A percentile compares a stretch with the other conserved stretches of the same genome.
Evolutionary conservation across 1,140 invertebrate genomes (phyloP).

Genomic region (Drosophila nigromelanica): DNA sequence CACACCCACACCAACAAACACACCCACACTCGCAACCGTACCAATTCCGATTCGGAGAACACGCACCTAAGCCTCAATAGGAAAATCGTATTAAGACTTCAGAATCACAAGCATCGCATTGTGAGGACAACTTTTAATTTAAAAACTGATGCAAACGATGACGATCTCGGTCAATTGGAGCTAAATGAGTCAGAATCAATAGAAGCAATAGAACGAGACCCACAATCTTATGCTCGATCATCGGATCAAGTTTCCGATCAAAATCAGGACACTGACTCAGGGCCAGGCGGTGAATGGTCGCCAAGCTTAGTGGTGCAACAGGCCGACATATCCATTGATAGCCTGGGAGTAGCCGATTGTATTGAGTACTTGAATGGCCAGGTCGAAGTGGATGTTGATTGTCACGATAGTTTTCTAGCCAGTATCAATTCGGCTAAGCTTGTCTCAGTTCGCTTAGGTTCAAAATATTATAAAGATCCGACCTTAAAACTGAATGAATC

Average conservation of each 20-base stretch:
- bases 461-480: conserved; percentile 27
- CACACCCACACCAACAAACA: neutral
- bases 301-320: neutral
- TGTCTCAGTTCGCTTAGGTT: conserved; percentile 12
- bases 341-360: conserved; percentile 18
- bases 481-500: conserved; percentile 25
- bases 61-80: neutral
- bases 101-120: neutral
- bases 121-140: neutral
- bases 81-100: neutral
- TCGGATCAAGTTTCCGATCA: neutral
- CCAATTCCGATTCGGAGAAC: neutral
- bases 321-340: conserved; percentile 24
- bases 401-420: conserved; percentile 24
- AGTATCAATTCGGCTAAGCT: neutral
- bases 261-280: neutral
- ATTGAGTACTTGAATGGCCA: conserved; percentile 34
- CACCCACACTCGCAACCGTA: conserved; percentile 1
- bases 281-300: neutral
- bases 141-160: neutral
- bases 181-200: neutral
- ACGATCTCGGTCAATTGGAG: neutral
- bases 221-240: neutral
- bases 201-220: neutral
- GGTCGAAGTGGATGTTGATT: conserved; percentile 15